phyloP scores from a whole-genome alignment of 2,888 invertebrate genomes.

The Tiliacea citrago region DNA sequence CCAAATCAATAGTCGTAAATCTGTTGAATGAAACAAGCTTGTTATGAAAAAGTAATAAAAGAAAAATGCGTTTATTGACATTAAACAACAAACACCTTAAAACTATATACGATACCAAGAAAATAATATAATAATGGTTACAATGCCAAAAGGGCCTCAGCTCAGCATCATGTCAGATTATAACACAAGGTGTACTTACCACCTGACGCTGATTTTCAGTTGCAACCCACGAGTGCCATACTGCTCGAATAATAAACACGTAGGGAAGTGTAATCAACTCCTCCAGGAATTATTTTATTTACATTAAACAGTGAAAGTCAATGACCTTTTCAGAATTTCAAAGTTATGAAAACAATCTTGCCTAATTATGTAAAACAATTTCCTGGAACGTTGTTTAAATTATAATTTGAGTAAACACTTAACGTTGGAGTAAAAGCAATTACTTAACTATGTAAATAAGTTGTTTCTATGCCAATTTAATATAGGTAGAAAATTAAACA shows the following conservation, averaged over 20 bases:
- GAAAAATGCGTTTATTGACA: no score
- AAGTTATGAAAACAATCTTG: slow-evolving; percentile 64
- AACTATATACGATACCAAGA: no score
- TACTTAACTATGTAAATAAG: slow-evolving; percentile 29
- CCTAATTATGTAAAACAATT: slow-evolving; percentile 47
- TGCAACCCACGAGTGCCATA: no score
- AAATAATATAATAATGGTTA: no score
- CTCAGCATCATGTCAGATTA: no score
- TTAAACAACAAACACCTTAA: no score
- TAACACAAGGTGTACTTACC: no score
- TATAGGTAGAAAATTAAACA: slow-evolving; percentile 28
- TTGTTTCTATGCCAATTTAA: slow-evolving; percentile 41
- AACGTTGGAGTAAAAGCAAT: slow-evolving; percentile 34
- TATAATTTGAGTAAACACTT: slow-evolving; percentile 53
- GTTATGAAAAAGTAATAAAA: no score
- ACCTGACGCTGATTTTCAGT: no score
- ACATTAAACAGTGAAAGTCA: slow-evolving; percentile 51
- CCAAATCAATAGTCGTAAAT: no score
- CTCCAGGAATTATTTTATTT: slow-evolving; percentile 37
- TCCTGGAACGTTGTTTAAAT: slow-evolving; percentile 47
- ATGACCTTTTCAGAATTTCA: slow-evolving; percentile 59
- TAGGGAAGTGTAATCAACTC: slow-evolving; percentile 23
- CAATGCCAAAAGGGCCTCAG: no score
- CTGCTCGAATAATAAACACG: not conserved
- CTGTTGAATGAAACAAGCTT: no score